Evolutionary conservation across 1,140 invertebrate species (phyloP).

Genomic region (Procambarus clarkii): DNA sequence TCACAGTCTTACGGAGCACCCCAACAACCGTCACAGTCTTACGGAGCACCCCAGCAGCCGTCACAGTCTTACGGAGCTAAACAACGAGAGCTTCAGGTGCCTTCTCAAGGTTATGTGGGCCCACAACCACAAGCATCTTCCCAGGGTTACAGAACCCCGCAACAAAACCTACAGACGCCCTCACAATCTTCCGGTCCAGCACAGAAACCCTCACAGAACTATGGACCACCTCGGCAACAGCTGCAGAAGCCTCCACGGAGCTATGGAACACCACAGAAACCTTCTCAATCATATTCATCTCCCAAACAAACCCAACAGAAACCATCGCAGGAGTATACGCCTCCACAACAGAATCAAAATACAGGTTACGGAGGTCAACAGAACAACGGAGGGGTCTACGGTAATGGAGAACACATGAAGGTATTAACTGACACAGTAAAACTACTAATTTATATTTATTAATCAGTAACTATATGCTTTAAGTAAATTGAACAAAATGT

Average conservation of each 20-base stretch:
- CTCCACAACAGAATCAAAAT: conserved; percentile 29
- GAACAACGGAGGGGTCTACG: conserved; percentile 5
- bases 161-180: neutral
- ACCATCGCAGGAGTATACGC: conserved; percentile 19
- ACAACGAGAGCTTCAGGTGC: no score
- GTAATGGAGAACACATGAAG: conserved; percentile 10
- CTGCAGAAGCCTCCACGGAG: conserved; percentile 25
- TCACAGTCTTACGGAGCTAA: no score
- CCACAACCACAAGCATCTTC: neutral
- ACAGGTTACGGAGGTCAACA: neutral
- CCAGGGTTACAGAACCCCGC: neutral
- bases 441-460: neutral
- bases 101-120: neutral
- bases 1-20: no score
- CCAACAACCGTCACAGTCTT: no score
- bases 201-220: conserved; percentile 36
- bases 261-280: conserved; percentile 49
- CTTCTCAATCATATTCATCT: conserved; percentile 40
- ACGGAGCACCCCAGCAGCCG: no score
- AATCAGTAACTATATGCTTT: neutral
- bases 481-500: neutral
- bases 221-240: conserved; percentile 34
- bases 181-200: conserved; percentile 36
- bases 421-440: neutral
- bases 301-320: conserved; percentile 34